Conservation (phyloP, 2,888 invertebrate genomes). For the Hirtodrosophila cameraria region DNA sequence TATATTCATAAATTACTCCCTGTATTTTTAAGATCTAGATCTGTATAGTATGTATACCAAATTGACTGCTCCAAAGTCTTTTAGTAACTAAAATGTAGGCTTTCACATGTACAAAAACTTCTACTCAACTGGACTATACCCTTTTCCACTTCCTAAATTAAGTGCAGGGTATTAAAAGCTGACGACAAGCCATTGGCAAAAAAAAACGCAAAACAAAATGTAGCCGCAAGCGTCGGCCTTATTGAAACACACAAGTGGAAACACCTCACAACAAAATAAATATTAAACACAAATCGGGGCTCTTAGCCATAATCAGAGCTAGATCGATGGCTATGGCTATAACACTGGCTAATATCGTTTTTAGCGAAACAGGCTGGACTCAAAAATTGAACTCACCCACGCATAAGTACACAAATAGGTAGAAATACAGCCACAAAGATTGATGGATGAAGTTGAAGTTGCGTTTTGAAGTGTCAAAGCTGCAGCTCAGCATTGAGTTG, state of each 20-base stretch:
- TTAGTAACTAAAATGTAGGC: no score
- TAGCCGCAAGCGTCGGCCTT: conserved; percentile 56
- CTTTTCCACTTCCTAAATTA: no score
- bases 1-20: no score
- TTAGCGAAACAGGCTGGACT: conserved; percentile 11
- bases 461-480: conserved; percentile 63
- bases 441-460: conserved; percentile 57
- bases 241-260: conserved; percentile 54
- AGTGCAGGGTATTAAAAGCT: not conserved
- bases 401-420: not conserved
- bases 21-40: no score
- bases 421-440: conserved; percentile 43
- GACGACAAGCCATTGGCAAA: conserved; percentile 15
- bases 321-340: not conserved
- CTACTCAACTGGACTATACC: no score
- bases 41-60: no score
- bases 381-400: not conserved
- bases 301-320: conserved; percentile 35
- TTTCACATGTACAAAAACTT: no score
- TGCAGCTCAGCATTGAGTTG: conserved; percentile 39
- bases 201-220: conserved; percentile 33
- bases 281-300: conserved; percentile 17
- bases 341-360: conserved; percentile 45
- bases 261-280: conserved; percentile 19
- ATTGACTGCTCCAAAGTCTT: no score